These are phyloP conservation scores for Sipha maydis DNA, from an alignment of 2,888 invertebrate species.

Conservation along the genomic window DNA sequence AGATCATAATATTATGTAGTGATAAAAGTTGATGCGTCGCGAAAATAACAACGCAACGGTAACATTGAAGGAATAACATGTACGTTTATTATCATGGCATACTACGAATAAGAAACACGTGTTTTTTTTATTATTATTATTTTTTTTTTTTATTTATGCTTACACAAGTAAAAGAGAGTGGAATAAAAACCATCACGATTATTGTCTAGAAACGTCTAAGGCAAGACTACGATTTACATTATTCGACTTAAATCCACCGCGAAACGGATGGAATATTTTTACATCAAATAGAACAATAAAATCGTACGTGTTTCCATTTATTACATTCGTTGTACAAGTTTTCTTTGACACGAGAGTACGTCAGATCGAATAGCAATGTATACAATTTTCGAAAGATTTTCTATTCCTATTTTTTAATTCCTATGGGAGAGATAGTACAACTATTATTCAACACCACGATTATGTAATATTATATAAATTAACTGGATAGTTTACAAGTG, in stretches of 20 bases:
- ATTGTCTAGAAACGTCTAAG: not conserved
- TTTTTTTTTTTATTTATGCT: too few relatives aligned
- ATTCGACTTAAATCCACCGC: not conserved
- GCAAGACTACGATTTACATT: not conserved
- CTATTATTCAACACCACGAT: not conserved
- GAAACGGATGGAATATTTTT: not conserved
- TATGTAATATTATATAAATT: not conserved
- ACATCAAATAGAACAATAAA: not conserved
- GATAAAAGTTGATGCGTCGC: not conserved
- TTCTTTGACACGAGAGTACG: not conserved
- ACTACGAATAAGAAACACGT: not conserved
- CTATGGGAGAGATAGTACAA: not conserved
- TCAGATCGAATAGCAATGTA: not conserved
- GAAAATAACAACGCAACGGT: not conserved
- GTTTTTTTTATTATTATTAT: not conserved
- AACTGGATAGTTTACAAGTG: not conserved
- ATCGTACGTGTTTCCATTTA: not conserved
- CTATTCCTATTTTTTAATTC: not conserved
- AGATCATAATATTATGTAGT: not conserved
- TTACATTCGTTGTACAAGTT: not conserved
- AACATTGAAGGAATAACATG: not conserved
- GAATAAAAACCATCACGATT: not conserved
- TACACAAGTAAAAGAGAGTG: not conserved
- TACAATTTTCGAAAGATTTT: not conserved
- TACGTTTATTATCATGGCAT: not conserved